These are phyloP conservation scores for Lipophrys pholis DNA, from an alignment of 2,113 vertebrate genomes.

Conservation along the genomic window DNA sequence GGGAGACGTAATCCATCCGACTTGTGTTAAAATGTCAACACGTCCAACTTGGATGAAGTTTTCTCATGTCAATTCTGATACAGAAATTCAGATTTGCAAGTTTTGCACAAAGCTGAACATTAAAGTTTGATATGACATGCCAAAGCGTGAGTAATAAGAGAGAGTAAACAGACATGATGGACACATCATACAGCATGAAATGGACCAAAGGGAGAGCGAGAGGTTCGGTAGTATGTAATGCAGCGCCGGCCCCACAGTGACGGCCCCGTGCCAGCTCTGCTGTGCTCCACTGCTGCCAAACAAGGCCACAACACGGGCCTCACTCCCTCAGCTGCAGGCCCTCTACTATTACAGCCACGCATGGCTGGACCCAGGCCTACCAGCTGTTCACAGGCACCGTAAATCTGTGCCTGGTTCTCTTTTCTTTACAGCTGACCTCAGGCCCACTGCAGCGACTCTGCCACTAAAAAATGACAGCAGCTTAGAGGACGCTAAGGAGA, in stretches of 20 bases:
- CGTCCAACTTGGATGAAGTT: background rate
- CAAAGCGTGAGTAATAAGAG: slow-evolving; percentile 17
- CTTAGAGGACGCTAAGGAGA: slow-evolving; percentile 42
- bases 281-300: slow-evolving; percentile 62
- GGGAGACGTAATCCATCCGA: slow-evolving; percentile 28
- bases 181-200: slow-evolving; percentile 16
- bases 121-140: background rate
- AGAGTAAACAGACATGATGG: slow-evolving; percentile 31
- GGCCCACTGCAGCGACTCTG: slow-evolving; percentile 62
- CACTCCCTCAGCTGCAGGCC: slow-evolving; percentile 54
- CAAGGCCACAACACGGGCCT: slow-evolving; percentile 73
- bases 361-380: slow-evolving; percentile 64
- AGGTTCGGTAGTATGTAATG: slow-evolving; percentile 40
- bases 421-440: slow-evolving; percentile 59
- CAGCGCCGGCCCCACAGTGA: slow-evolving; percentile 35
- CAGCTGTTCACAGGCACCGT: slow-evolving; percentile 67
- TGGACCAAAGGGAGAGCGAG: slow-evolving; percentile 5
- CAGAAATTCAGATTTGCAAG: background rate
- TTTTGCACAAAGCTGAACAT: slow-evolving; percentile 10
- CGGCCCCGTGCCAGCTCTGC: slow-evolving; percentile 50
- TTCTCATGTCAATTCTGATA: slow-evolving; percentile 3
- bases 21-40: slow-evolving; percentile 34
- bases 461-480: slow-evolving; percentile 30
- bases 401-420: slow-evolving; percentile 51
- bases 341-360: slow-evolving; percentile 61